Evolutionary conservation across 2,888 invertebrate genomes (phyloP), one percentile per base, ranked within the genome.

Genomic region (Parapristionchus giblindavisi): DNA sequence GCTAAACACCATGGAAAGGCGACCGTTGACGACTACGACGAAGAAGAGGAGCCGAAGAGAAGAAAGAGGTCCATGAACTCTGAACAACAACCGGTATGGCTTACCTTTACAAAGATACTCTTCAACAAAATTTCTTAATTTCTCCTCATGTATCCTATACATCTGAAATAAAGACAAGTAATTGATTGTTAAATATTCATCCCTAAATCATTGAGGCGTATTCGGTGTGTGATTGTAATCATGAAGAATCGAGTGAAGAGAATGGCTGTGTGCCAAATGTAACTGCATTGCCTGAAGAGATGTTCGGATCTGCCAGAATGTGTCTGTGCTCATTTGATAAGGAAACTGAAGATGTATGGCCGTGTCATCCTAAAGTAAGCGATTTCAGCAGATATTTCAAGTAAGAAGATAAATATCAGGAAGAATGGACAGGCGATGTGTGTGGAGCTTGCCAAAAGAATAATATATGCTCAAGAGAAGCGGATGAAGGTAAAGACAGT

Each of bases 251-350:
- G n/a, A n/a, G n/a, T n/a, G 73, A 73, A 32, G 73, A 73, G 32
- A 54, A 54, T 27, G 56, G 21, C 0, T 73, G 73, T 51, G 11
- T 17, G 14, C 24, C 73, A 4, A 73, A 73, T 27, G 61, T 61
- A 14, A 73, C 73, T 32, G 60, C 73, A 24, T n/a, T 51, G 11
- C 73, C 73, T 1, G 48, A 73, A 17, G 73, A 73, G 29, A 52
- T 51, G 32, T 38, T 17, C 36, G 61, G 36, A n/a, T 6, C 11
- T 3, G n/a, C 51, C 2, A 24, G 8, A 1, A 65, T 75, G 75
- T 75, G 75, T 32, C 36, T 75, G 8, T 75, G 75, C n/a, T 71
- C 75, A 5, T 75, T 75, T 27, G 75, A 75, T 17, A 21, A 43
- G 24, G 75, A 75, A 34, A 36, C 68, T 0, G 43, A 40, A 11